Evolutionary conservation across 2,797 vertebrate species (phyloP), one percentile per base, ranked within the genome.

Genomic region (Sciurus vulgaris): DNA sequence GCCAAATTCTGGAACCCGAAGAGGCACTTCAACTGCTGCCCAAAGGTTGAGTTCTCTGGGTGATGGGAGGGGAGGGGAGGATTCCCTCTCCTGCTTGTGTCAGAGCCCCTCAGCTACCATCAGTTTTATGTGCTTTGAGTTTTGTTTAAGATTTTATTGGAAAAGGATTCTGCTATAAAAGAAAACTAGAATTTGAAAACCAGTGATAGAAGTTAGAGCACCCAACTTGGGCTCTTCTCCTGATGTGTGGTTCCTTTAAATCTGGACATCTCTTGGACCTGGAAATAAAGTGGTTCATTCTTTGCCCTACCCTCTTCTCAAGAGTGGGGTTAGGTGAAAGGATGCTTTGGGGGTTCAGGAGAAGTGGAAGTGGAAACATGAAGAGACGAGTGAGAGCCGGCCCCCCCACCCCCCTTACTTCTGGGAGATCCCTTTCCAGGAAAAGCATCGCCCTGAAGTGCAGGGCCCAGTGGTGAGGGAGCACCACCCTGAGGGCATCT

Each of bases 401-500:
- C 47, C 12, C 49, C 49, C 49, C 49, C 49, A 10, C 12, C 47
- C 12, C 47, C 12, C 10, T 49, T 14, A 56, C 20, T 56, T 22
- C 51, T 56, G 54, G 54, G 54, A 56, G 54, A 7, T 56, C 18
- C 20, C 20, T 56, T 56, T 56, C 54, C 54, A 7, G 17, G 73
- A 51, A 49, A 94, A 26, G 47, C 9, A 47, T 47, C 51, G 59
- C 30, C 35, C 6, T 6, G 0, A 59, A 74, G 54, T 5, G 3
- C 33, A 8, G 17, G 1, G 22, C 91, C 67, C 54, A 1, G 5
- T 41, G 72, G 86, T 86, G 86, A 78, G 81, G 85, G 35, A 88
- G 92, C 96, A 17, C 97, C 95, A 86, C 93, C 97, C 96, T 74
- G 91, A 97, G 97, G 95, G n/a, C n/a, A 0, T 44, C 56, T 2